Evolutionary conservation across 2,113 vertebrate species (phyloP).

Genomic region (Saccopteryx leptura): DNA sequence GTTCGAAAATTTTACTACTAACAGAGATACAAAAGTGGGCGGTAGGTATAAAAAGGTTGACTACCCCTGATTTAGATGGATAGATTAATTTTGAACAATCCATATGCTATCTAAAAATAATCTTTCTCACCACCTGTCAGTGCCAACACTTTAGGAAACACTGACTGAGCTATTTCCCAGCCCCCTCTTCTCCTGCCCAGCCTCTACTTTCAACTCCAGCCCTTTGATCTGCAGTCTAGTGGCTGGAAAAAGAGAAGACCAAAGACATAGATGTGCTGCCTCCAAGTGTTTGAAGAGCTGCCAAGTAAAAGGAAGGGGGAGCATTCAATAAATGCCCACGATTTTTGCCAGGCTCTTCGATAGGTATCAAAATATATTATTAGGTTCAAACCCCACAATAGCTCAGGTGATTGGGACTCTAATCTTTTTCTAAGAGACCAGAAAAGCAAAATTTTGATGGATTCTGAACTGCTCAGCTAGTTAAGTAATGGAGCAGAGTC

Average conservation of each 20-base stretch:
- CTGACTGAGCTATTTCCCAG: slow-evolving; percentile 51
- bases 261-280: slow-evolving; percentile 51
- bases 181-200: not conserved
- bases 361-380: slow-evolving; percentile 8
- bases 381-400: not conserved
- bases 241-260: slow-evolving; percentile 54
- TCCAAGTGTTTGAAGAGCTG: slow-evolving; percentile 64
- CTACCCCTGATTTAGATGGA: not conserved
- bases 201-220: not conserved
- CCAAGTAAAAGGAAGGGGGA: slow-evolving; percentile 36
- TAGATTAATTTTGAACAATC: slow-evolving; percentile 35
- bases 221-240: slow-evolving; percentile 68
- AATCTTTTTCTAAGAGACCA: not conserved
- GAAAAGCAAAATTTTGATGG: not conserved
- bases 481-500: not conserved
- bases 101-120: slow-evolving; percentile 52
- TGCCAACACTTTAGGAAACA: slow-evolving; percentile 34
- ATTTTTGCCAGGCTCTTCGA: slow-evolving; percentile 28
- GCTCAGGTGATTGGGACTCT: not conserved
- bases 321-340: slow-evolving; percentile 9
- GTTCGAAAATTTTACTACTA: no score
- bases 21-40: no score
- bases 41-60: no score
- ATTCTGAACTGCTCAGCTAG: not conserved
- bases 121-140: slow-evolving; percentile 31